Percentiles rank a stretch among this genome's conserved stretches.
These are phyloP conservation scores for Baryphthengus martii DNA, from an alignment of 2,113 vertebrate genomes.

Conservation along the genomic window DNA sequence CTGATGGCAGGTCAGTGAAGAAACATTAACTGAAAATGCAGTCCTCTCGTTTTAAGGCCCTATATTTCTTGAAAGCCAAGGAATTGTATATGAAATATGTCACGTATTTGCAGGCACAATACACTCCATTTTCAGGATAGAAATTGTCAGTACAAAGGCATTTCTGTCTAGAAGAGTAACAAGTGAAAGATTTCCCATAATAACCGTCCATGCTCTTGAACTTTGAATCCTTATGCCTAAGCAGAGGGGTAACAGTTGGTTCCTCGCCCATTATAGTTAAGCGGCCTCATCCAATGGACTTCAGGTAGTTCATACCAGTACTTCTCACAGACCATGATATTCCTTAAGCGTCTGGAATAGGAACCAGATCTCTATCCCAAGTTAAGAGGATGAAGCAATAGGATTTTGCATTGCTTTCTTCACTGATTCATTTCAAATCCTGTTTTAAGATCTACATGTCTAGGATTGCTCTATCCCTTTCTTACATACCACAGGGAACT, in stretches of 20 bases:
- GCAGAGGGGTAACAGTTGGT: background rate
- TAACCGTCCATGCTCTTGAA: background rate
- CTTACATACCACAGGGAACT: background rate
- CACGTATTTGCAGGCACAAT: background rate
- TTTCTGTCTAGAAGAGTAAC: background rate
- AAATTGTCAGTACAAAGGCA: background rate
- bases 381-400: background rate
- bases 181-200: background rate
- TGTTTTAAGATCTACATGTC: background rate
- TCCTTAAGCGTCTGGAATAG: background rate
- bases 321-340: background rate
- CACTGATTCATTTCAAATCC: background rate
- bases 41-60: background rate
- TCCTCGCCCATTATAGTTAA: background rate
- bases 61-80: background rate
- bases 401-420: background rate
- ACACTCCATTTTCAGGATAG: background rate
- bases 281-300: background rate
- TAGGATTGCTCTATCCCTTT: background rate
- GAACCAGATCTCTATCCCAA: background rate
- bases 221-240: background rate
- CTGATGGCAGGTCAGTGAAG: background rate
- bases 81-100: background rate
- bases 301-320: background rate
- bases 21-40: background rate